Evolutionary conservation across 2,113 vertebrate genomes (phyloP).

Genomic region (Gambusia holbrooki): DNA sequence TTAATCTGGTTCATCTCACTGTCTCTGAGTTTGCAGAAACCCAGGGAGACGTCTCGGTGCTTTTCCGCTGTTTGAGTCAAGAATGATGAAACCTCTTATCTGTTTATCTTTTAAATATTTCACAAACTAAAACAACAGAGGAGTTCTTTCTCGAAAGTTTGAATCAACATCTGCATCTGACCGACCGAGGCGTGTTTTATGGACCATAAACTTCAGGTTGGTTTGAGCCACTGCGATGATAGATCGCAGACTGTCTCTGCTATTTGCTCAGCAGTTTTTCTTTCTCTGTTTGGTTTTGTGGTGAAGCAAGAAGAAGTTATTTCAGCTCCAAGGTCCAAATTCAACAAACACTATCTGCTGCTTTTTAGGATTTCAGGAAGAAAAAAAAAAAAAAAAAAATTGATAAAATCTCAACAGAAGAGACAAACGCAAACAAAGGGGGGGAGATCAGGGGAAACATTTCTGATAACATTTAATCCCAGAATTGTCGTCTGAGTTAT

Average conservation of each 20-base stretch:
- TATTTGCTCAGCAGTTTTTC: constrained; percentile 24
- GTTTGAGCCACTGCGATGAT: not conserved
- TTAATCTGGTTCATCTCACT: not conserved
- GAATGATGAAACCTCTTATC: constrained; percentile 8
- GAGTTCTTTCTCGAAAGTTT: constrained; percentile 14
- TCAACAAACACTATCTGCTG: constrained; percentile 12
- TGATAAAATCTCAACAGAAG: constrained; percentile 7
- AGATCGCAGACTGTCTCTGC: not conserved
- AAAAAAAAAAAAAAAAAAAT: not conserved
- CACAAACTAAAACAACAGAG: constrained; percentile 28
- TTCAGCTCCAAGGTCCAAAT: constrained; percentile 7
- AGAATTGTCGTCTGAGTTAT: not conserved
- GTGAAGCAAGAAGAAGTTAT: constrained; percentile 12
- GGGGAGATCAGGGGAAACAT: not conserved
- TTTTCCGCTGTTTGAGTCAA: not conserved
- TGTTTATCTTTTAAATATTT: constrained; percentile 34
- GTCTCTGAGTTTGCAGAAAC: constrained; percentile 6
- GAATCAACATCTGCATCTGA: constrained; percentile 32
- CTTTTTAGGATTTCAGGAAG: not conserved
- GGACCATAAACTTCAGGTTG: constrained; percentile 2
- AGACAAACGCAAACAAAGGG: not conserved
- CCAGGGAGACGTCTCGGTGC: constrained; percentile 2
- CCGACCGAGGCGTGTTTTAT: constrained; percentile 20
- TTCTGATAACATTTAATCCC: not conserved
- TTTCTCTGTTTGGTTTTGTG: constrained; percentile 25